Percentiles rank a stretch among this genome's conserved stretches.
phyloP scores from a whole-genome alignment of 2,888 invertebrate genomes.

The Lutraria lutraria region DNA sequence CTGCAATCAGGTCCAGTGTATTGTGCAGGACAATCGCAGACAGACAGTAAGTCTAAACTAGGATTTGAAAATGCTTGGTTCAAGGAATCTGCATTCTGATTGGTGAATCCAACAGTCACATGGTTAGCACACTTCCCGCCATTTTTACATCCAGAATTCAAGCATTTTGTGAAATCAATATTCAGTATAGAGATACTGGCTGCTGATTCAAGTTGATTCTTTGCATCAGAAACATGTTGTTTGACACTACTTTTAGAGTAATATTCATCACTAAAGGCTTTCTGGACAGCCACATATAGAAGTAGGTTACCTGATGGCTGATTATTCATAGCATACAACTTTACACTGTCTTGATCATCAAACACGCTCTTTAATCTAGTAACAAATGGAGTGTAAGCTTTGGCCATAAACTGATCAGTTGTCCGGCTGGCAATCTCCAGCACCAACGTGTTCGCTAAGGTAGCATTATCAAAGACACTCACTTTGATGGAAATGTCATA shows the following conservation, averaged over 20 bases:
- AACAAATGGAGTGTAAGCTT: conserved; percentile 92
- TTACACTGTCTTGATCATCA: conserved; percentile 81
- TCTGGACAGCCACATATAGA: conserved; percentile 85
- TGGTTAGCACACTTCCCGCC: conserved; percentile 85
- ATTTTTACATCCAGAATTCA: conserved; percentile 89
- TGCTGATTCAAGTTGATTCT: conserved; percentile 69
- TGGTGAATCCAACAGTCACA: conserved; percentile 67
- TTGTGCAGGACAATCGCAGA: conserved; percentile 95
- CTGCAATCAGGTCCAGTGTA: conserved; percentile 90
- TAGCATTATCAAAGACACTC: conserved; percentile 92
- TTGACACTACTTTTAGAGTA: conserved; percentile 84
- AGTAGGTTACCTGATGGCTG: conserved; percentile 64
- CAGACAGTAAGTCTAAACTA: conserved; percentile 92
- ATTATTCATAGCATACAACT: conserved; percentile 54
- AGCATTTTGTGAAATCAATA: conserved; percentile 82
- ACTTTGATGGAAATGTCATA: conserved; percentile 95
- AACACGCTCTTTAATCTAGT: conserved; percentile 91
- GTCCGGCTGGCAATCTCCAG: conserved; percentile 92
- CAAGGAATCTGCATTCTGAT: conserved; percentile 91
- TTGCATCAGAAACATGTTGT: conserved; percentile 62
- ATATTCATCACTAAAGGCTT: conserved; percentile 89
- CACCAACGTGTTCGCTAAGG: conserved; percentile 94
- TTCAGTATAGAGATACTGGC: conserved; percentile 70
- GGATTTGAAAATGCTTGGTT: conserved; percentile 94
- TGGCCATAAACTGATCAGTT: conserved; percentile 92